Evolutionary conservation across 2,888 invertebrate genomes (phyloP).

Genomic region (Protodeltote pygarga): DNA sequence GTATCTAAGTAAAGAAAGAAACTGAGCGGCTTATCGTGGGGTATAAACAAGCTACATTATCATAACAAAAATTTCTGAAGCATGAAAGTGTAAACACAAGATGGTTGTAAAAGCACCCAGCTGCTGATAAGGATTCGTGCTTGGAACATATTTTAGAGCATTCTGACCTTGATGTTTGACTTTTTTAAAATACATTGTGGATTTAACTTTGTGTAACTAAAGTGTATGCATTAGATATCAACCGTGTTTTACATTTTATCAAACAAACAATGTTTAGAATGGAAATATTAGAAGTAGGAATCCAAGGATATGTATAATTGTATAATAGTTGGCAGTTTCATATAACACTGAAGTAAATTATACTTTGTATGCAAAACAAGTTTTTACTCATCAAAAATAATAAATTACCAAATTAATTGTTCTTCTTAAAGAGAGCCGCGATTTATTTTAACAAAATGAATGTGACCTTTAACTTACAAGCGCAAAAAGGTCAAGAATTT

Average conservation of each 20-base stretch:
- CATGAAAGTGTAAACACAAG: constrained; percentile 67
- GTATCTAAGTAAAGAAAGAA: constrained; percentile 19
- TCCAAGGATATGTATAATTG: constrained; percentile 16
- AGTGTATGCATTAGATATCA: constrained; percentile 32
- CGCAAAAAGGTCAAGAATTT: constrained; percentile 59
- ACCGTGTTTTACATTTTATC: constrained; percentile 15
- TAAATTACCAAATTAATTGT: constrained; percentile 31
- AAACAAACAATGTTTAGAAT: constrained; percentile 5
- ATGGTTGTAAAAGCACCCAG: constrained; percentile 59
- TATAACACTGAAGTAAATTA: constrained; percentile 28
- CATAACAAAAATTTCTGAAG: constrained; percentile 55
- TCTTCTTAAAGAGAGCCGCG: constrained; percentile 28
- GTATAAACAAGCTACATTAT: constrained; percentile 53
- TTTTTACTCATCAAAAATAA: constrained; percentile 18
- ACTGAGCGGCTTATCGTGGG: constrained; percentile 47
- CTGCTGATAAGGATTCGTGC: constrained; percentile 53
- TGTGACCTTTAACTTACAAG: constrained; percentile 51
- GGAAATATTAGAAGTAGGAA: constrained; percentile 12
- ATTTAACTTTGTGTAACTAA: constrained; percentile 26
- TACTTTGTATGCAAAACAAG: constrained; percentile 11
- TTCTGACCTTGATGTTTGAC: constrained; percentile 45
- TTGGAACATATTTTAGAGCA: constrained; percentile 13
- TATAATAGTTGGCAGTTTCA: constrained; percentile 2
- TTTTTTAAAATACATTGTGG: constrained; percentile 20
- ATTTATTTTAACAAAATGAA: constrained; percentile 47